Base-by-base conservation (phyloP, 2,113 vertebrate genomes). In the Leptobrachium ailaonicum region DNA sequence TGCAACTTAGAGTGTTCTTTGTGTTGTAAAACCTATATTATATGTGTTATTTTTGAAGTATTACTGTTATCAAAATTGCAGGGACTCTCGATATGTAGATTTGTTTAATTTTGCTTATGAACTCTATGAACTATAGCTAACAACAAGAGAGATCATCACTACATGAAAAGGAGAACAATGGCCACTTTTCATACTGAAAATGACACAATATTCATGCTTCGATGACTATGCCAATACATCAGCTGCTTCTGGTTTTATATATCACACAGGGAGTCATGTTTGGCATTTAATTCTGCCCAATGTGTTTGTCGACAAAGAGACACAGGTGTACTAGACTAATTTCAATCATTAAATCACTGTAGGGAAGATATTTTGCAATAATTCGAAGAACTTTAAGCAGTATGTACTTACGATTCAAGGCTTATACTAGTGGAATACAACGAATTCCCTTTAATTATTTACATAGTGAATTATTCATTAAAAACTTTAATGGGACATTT, bases 301-400 rank as follows among this genome's bases (percentile, higher is more conserved):
- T 13, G 63, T 73, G 71, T 73, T 72, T 73, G 77, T 79, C 77
- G 73, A 69, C 14, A 43, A 14, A 10, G 71, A 63, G 78, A 72
- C 78, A 73, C 78, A 80, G 78, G 78, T 80, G 78, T 73, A 72
- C 50, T 60, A 80, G 63, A 73, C 78, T 80, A 80, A 80, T 80
- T 80, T 73, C 71, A 73, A 80, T 80, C 71, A 74, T 80, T 73
- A 80, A 62, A 74, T 74, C 63, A 56, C 78, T 80, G 73, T 74
- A 66, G 71, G 7, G 50, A 66, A 74, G 64, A 66, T 40, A 80
- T 74, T 13, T 50, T 71, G 4, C 68, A 71, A 50, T 58, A 77
- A 77, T 77, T 43, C 69, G 66, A 77, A 58, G 73, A 60, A 69
- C 11, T 60, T n/a, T 69, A 54, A 69, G 69, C 60, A 60, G 58